Evolutionary conservation across 2,888 invertebrate species (phyloP), one percentile per base, ranked within the genome.

Genomic region (Agrotis puta): DNA sequence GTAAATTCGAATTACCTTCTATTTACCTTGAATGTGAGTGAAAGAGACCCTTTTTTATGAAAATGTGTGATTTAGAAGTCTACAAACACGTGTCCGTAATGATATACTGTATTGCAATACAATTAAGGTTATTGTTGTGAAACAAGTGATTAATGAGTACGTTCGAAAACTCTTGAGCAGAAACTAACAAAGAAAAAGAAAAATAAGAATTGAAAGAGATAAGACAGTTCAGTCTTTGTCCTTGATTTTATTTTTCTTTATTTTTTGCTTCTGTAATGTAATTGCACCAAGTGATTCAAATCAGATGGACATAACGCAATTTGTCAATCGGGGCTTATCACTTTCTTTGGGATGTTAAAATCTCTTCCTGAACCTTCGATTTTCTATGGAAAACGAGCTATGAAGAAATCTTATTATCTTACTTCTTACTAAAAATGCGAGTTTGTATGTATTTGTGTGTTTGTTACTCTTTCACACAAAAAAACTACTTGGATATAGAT

Each of bases 1-100:
- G 63, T 57, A 63, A 67, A 70, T 69, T 71, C 47, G 64, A 64
- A 70, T 71, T 66, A 67, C 72, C 50, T 65, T 71, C 48, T 68
- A 64, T 80, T 68, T 70, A 47, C 64, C 53, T 74, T 39, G 22
- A 24, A 56, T 22, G 58, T 51, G 16, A 43, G 53, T 47, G 22
- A 66, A 54, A 53, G 18, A 24, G 22, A 50, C 11, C 11, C 13
- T 24, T 59, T 70, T 63, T 24, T 56, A 20, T 33, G 43, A 43
- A 73, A 51, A 65, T 72, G 5, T 51, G 13, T 50, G 24, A 50
- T 14, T 56, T 73, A 51, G 45, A 47, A 54, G 16, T 22, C 18
- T 0, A 45, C 9, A 24, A 13, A 14, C 20, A 48, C n/a, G 43
- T 27, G 22, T 7, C 20, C 3, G 27, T 54, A 14, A 47, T 47